These are phyloP conservation scores for Trichopoda pennipes DNA, from an alignment of 2,888 invertebrate species.

Conservation along the genomic window DNA sequence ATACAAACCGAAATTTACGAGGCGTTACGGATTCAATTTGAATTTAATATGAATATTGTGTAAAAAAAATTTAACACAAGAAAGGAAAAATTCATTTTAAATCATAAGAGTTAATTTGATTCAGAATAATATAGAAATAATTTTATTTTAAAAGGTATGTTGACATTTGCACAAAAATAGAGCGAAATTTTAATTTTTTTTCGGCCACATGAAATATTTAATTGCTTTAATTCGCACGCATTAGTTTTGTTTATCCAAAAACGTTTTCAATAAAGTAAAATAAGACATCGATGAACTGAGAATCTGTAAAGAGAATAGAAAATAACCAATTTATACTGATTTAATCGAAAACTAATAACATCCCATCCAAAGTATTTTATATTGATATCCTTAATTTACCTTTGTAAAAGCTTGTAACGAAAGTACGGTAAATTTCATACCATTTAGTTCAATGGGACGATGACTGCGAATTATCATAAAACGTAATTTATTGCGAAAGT, in stretches of 20 bases:
- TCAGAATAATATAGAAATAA: too few species aligned
- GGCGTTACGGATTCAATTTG: too few species aligned
- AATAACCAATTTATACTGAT: background rate
- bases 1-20: too few species aligned
- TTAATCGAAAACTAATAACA: constrained; percentile 4
- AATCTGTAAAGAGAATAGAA: constrained; percentile 70
- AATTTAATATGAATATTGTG: too few species aligned
- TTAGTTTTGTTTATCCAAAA: constrained; percentile 54
- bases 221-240: too few species aligned
- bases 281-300: constrained; percentile 74
- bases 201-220: too few species aligned
- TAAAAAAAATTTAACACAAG: too few species aligned
- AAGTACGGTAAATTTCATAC: constrained; percentile 72
- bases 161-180: too few species aligned
- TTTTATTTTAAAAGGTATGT: too few species aligned
- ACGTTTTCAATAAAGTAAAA: constrained; percentile 73
- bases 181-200: too few species aligned
- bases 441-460: constrained; percentile 71
- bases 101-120: too few species aligned
- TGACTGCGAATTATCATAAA: constrained; percentile 73
- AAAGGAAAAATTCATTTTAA: too few species aligned
- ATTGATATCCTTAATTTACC: background rate
- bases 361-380: background rate
- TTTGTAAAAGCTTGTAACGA: constrained; percentile 70
- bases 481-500: constrained; percentile 69